phyloP scores from a whole-genome alignment of 2,797 vertebrate genomes.

The Hemitrygon akajei region DNA sequence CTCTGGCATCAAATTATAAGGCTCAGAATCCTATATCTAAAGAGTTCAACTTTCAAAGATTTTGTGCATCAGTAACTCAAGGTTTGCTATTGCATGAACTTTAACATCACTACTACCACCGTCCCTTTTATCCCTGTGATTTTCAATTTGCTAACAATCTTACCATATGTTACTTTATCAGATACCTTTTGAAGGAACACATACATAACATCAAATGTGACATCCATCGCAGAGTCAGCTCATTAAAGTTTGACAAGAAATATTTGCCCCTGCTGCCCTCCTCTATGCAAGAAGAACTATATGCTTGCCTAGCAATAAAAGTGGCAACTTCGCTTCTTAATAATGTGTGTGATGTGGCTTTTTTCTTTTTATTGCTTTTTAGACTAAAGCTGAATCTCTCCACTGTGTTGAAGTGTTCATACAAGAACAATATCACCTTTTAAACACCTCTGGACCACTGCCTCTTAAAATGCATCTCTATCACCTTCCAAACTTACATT shows the following conservation, averaged over 20 bases:
- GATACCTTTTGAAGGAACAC: not conserved
- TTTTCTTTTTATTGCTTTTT: not conserved
- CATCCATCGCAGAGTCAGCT: not conserved
- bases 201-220: not conserved
- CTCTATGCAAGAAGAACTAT: not conserved
- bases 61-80: not conserved
- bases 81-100: not conserved
- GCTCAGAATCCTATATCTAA: not conserved
- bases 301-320: not conserved
- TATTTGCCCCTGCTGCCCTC: not conserved
- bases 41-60: not conserved
- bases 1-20: not conserved
- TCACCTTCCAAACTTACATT: not conserved
- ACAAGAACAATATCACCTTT: not conserved
- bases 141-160: slow-evolving; percentile 9
- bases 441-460: not conserved
- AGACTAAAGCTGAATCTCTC: not conserved
- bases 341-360: not conserved
- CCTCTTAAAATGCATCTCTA: not conserved
- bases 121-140: not conserved
- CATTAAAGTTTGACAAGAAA: not conserved
- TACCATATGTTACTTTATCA: not conserved
- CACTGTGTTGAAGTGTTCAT: not conserved
- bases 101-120: too few relatives aligned
- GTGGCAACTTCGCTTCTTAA: not conserved